Evolutionary conservation across 1,140 invertebrate species (phyloP), one percentile per base, ranked within the genome.

Genomic region (Anadara kagoshimensis): DNA sequence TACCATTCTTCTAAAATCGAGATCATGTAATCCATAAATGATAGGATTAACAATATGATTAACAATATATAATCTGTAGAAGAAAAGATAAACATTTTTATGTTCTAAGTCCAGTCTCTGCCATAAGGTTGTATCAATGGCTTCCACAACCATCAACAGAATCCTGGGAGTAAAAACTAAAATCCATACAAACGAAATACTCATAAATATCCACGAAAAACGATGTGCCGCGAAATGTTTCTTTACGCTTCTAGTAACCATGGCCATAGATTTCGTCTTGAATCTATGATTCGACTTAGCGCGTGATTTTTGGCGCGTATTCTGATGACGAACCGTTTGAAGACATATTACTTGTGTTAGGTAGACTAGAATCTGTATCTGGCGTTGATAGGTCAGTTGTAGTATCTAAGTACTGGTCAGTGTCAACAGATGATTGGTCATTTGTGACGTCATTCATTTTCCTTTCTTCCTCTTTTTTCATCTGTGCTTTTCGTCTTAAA

Each of bases 11-110:
- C 44, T 56, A 49, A 72, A 72, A 18, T n/a, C 18, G 7, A n/a
- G n/a, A 65, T 72, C 62, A 64, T 65, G 57, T 4, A 57, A 12
- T 12, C 16, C 26, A 72, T 65, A 72, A 12, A 72, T 45, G 26
- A 72, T 44, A 4, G 69, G 69, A 47, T 72, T 72, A 7, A 65
- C 62, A 16, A 65, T 43, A 41, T 72, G 64, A 22, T 72, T 72
- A 10, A 72, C 20, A 3, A 72, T 36, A 24, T 65, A 65, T 49
- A 57, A 45, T 22, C 59, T 65, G 22, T 72, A 58, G 20, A 72
- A 58, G 43, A 51, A 72, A 7, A 65, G 41, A 4, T 11, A 22
- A 0, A 49, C 0, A n/a, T 41, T 26, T 36, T 56, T 56, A 29
- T 65, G 1, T 12, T 14, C 49, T 18, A 65, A n/a, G 0, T 61